phyloP scores from a whole-genome alignment of 2,888 invertebrate species.

The Pasiphila rectangulata region DNA sequence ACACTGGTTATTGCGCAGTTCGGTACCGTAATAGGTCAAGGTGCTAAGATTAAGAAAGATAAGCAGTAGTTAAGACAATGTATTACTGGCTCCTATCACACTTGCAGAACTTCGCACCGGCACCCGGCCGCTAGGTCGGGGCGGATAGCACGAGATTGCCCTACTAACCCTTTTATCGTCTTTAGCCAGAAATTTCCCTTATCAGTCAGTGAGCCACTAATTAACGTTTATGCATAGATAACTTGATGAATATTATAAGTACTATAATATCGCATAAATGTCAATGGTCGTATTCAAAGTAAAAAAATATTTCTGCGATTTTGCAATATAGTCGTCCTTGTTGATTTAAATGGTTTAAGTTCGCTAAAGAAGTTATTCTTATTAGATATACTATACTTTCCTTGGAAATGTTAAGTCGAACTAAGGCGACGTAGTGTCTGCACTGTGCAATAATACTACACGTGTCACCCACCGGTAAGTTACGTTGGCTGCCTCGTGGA shows the following conservation, averaged over 20 bases:
- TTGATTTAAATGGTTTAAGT: too few relatives aligned
- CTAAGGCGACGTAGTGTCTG: conserved; percentile 43
- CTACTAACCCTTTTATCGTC: conserved; percentile 60
- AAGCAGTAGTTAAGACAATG: conserved; percentile 44
- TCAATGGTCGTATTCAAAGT: conserved; percentile 16
- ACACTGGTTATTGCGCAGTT: conserved; percentile 52
- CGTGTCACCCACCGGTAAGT: conserved; percentile 31
- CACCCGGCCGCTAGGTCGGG: conserved; percentile 23
- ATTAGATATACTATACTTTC: too few relatives aligned
- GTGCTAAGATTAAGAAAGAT: conserved; percentile 46
- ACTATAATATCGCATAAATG: conserved; percentile 13
- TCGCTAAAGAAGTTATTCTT: too few relatives aligned
- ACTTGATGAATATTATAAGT: conserved; percentile 17
- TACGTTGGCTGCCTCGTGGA: conserved; percentile 38
- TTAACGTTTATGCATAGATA: conserved; percentile 19
- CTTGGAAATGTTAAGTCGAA: background rate
- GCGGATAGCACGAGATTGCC: conserved; percentile 42
- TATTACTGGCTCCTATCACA: conserved; percentile 43
- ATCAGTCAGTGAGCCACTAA: conserved; percentile 21
- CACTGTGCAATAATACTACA: conserved; percentile 32
- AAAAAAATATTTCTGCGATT: too few relatives aligned
- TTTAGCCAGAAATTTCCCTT: conserved; percentile 24
- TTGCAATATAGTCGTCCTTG: too few relatives aligned
- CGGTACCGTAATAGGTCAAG: conserved; percentile 61
- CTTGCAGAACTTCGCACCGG: conserved; percentile 34